Evolutionary conservation across 1,140 invertebrate genomes (phyloP), one percentile per base, ranked within the genome.

Genomic region (Eumeta japonica): DNA sequence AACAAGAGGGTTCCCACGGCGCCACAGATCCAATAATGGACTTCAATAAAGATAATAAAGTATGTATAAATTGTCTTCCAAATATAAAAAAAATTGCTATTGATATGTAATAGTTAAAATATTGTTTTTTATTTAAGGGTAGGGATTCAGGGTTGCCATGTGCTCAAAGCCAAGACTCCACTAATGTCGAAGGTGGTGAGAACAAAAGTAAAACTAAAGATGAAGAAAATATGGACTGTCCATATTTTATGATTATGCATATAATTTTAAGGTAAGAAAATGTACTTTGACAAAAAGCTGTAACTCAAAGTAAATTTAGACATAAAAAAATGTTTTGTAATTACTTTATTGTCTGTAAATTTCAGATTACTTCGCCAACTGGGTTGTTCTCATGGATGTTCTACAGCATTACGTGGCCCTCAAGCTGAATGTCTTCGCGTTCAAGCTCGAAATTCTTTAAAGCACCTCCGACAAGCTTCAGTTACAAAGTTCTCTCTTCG

Each of bases 341-440:
- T 10, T 30, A 30, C 17, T 14, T 20, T 31, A 16, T 33, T 24
- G 2, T 31, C 2, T 43, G 40, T n/a, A 19, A 4, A 11, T 29
- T 29, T 1, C 18, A 91, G 90, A 50, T 83, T 96, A n/a, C 78
- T 92, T 37, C 86, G 85, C 47, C 88, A 93, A 52, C 73, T 99
- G 3, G 97, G 97, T 2, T 99, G 97, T 70, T 72, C 70, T 0
- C 88, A 97, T 60, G 73, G 92, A 87, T 73, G 89, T 84, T 12
- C 85, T 82, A 56, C 77, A 83, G 55, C 90, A 76, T 45, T 87
- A 76, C 80, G 92, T n/a, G 90, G 90, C 10, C 87, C 89, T 1
- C 90, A 91, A 29, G 90, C 90, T 0, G 92, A 95, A 60, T 92
- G 92, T 48, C 80, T 96, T 2, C 81, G 94, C 12, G 87, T 89